Evolutionary conservation across 2,113 vertebrate genomes (phyloP), one percentile per base, ranked within the genome.

Genomic region (Mystacornis crossleyi): DNA sequence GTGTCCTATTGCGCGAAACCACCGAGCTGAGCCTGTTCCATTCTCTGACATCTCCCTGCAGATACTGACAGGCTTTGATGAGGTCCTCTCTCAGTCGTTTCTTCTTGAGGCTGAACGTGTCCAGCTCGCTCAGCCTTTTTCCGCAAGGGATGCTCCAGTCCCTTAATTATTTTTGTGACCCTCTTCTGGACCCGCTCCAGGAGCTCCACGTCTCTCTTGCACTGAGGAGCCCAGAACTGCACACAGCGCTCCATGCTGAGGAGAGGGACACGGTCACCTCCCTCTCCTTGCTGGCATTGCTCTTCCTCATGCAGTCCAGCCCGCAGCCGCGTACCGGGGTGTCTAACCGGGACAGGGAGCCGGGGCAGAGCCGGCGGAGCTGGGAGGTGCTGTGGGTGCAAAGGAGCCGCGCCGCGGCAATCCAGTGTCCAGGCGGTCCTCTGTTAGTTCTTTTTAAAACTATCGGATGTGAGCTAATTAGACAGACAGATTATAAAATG

Each of bases 31-130:
- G 18, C 33, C 18, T 20, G 28, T 3, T 25, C 36, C 16, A 3
- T 66, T 3, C 8, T 28, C 13, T 21, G 24, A 34, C 7, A 12
- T 12, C 6, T 45, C 38, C 18, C 15, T 25, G 38, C 38, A 25
- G 38, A 12, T 8, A 1, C 34, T 18, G 51, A 21, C 9, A 19
- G 36, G 3, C 23, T 3, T 0, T 5, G 26, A 24, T 17, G n/a
- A 10, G 33, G 5, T 45, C 10, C 2, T 19, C 3, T 26, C 31
- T 43, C 36, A 13, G 19, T 16, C 7, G 1, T 24, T 10, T 57
- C 19, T 14, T 58, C 8, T 11, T 18, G 6, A 43, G 50, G 21
- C 25, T 26, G 66, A 36, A 43, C 42, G 4, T 4, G 14, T 3
- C 18, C 42, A 26, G 7, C 12, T n/a, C 6, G 7, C 9, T 3